These are phyloP conservation scores for Phasia obesa DNA, from an alignment of 2,888 invertebrate genomes.

Conservation along the genomic window DNA sequence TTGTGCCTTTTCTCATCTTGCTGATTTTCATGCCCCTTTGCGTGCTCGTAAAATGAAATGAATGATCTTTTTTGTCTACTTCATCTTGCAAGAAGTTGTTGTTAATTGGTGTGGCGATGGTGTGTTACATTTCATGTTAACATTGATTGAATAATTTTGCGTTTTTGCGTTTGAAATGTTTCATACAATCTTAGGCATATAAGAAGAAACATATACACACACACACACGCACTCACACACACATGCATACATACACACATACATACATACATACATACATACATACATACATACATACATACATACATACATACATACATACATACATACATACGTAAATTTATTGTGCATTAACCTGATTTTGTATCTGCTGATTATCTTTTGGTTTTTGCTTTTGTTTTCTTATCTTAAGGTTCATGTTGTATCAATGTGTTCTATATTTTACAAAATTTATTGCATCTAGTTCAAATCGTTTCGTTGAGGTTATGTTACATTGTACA, in stretches of 20 bases:
- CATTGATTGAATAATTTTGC: conserved; percentile 68
- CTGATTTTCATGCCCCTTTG: conserved; percentile 5
- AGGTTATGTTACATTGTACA: conserved; percentile 28
- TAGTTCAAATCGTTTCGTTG: conserved; percentile 34
- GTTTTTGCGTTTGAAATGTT: conserved; percentile 31
- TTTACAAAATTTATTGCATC: conserved; percentile 13
- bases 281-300: no score
- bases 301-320: no score
- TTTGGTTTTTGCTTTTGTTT: conserved; percentile 25
- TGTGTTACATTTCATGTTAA: conserved; percentile 58
- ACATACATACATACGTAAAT: no score
- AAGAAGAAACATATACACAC: background rate
- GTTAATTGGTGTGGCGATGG: conserved; percentile 22
- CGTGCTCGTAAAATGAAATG: conserved; percentile 21
- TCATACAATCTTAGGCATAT: background rate
- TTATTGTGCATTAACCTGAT: conserved; percentile 27
- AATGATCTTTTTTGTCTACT: conserved; percentile 17
- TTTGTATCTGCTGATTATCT: conserved; percentile 28
- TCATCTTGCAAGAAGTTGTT: background rate
- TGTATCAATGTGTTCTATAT: conserved; percentile 28
- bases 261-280: no score
- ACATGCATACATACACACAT: no score
- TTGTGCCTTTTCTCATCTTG: background rate
- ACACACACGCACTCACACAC: no score
- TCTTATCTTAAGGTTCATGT: background rate